Evolutionary conservation across 2,797 vertebrate species (phyloP).

Genomic region (Chanos chanos): DNA sequence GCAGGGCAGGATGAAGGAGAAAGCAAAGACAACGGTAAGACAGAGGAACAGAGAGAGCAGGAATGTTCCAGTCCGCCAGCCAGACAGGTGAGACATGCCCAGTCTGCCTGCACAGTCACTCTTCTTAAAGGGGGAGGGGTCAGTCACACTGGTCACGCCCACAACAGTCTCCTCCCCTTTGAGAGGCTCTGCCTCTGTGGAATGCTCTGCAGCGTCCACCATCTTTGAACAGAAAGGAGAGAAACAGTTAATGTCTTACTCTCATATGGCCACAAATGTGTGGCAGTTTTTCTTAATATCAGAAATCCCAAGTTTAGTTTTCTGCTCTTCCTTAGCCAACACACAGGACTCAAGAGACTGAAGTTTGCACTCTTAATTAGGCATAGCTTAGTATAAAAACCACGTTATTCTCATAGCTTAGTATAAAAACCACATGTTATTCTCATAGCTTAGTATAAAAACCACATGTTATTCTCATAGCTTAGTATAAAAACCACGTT

Average conservation of each 20-base stretch:
- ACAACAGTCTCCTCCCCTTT: conserved; percentile 70
- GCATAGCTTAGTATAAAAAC: too few relatives aligned
- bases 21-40: conserved; percentile 85
- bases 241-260: neutral
- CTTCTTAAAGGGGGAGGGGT: conserved; percentile 51
- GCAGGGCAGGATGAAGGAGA: conserved; percentile 93
- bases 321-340: too few relatives aligned
- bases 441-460: too few relatives aligned
- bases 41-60: conserved; percentile 86
- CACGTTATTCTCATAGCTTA: too few relatives aligned
- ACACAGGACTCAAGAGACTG: too few relatives aligned
- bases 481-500: too few relatives aligned
- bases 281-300: too few relatives aligned
- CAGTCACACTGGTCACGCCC: conserved; percentile 26
- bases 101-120: conserved; percentile 54
- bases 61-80: conserved; percentile 82
- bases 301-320: too few relatives aligned
- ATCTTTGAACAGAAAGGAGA: conserved; percentile 42
- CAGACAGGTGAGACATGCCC: conserved; percentile 68
- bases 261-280: neutral
- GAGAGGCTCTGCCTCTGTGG: conserved; percentile 82
- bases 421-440: too few relatives aligned
- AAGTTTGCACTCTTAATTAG: too few relatives aligned
- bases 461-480: too few relatives aligned
- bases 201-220: conserved; percentile 72